Evolutionary conservation across 2,113 vertebrate species (phyloP), one percentile per base, ranked within the genome.

Genomic region (Catagonus wagneri): DNA sequence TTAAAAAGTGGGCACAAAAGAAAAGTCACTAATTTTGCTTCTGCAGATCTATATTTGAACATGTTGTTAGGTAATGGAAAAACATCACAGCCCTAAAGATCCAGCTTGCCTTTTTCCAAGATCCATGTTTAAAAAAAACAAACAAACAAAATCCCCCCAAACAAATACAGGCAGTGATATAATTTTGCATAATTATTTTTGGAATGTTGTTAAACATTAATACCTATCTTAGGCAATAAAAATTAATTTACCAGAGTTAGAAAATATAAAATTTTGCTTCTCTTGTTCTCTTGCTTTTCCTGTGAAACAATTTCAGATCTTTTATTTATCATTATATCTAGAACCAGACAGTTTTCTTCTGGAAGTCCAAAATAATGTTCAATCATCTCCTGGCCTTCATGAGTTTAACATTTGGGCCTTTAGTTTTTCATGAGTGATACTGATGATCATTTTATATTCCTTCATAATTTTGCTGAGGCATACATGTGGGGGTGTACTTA

Each of bases 31-130:
- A 96, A 88, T 97, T 98, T 98, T 98, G 94, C 96, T 97, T 98
- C 97, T 97, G 90, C 91, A 97, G 94, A 98, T 98, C 98, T 98
- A 98, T 98, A 98, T 98, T 98, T 98, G 96, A 63, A 63, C 96
- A 98, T 97, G 97, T 98, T 99, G 98, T 98, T 98, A 98, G 95
- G 98, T 98, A 98, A 98, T 98, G 93, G 87, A 97, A 96, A 84
- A 97, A 98, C 98, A 98, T 97, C 97, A 97, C 85, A 97, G 95
- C 58, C 97, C 83, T 96, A 90, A 96, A 97, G 95, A 81, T 92
- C 27, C 95, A 92, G 83, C 94, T 76, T 95, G 89, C 96, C 96
- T 97, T 98, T 92, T 98, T 97, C 96, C 95, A 71, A 96, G 90
- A 98, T 97, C 89, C 96, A 69, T 97, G 98, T 97, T 98, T 92